Percentiles rank a stretch among this genome's conserved stretches.
Evolutionary conservation across 2,797 vertebrate genomes (phyloP).

Genomic region (Myotis myotis): DNA sequence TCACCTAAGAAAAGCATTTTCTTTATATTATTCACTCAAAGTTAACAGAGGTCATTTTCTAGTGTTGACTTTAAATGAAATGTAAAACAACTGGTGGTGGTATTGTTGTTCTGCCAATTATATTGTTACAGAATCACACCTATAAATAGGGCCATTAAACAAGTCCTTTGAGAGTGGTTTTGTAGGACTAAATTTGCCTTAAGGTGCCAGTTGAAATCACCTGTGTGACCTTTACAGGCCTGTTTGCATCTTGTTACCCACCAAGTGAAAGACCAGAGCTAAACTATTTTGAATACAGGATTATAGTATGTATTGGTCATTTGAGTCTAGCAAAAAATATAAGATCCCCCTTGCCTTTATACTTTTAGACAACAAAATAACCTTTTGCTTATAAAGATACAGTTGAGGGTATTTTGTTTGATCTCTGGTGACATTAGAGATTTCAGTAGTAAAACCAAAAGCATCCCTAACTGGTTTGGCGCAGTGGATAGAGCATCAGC

Average conservation of each 20-base stretch:
- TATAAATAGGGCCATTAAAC: conserved; percentile 73
- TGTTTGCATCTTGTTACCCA: conserved; percentile 73
- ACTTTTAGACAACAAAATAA: conserved; percentile 70
- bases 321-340: conserved; percentile 37
- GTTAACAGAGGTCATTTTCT: not conserved
- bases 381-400: conserved; percentile 72
- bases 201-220: conserved; percentile 76
- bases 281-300: conserved; percentile 66
- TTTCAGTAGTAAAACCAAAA: conserved; percentile 46
- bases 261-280: conserved; percentile 60
- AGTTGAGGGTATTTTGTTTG: conserved; percentile 72
- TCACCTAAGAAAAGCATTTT: not conserved
- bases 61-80: conserved; percentile 77
- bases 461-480: not conserved
- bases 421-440: conserved; percentile 60
- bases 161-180: conserved; percentile 76
- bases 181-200: conserved; percentile 41
- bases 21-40: conserved; percentile 60
- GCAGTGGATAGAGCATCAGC: no score
- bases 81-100: conserved; percentile 75
- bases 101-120: conserved; percentile 80
- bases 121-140: conserved; percentile 73
- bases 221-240: conserved; percentile 77
- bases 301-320: conserved; percentile 65
- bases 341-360: conserved; percentile 20